Evolutionary conservation across 1,140 invertebrate species (phyloP).

Genomic region (Gryon sp.): DNA sequence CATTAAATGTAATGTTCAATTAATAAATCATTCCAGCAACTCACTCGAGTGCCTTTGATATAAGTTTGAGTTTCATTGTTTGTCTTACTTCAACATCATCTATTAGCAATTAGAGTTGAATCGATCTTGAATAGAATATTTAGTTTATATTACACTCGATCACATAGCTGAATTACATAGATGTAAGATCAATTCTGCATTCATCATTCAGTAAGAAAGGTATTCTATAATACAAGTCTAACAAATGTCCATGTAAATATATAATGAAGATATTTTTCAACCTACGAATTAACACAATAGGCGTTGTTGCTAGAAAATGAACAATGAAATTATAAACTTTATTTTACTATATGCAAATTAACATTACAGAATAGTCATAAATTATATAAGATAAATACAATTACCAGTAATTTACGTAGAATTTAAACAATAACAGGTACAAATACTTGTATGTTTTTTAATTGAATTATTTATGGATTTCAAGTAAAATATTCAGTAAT

Average conservation of each 20-base stretch:
- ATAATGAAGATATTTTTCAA: conserved; percentile 38
- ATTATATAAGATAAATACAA: conserved; percentile 23
- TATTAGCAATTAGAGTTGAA: conserved; percentile 45
- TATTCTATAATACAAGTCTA: conserved; percentile 25
- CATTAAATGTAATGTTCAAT: conserved; percentile 32
- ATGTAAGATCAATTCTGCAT: conserved; percentile 34
- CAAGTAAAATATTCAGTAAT: too few species aligned
- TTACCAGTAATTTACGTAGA: too few species aligned
- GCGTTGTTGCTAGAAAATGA: conserved; percentile 28
- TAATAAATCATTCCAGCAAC: conserved; percentile 42
- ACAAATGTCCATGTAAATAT: conserved; percentile 22
- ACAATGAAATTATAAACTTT: conserved; percentile 53
- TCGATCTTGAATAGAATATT: conserved; percentile 54
- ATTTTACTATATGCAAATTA: conserved; percentile 46
- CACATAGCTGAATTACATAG: conserved; percentile 18
- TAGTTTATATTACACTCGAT: conserved; percentile 50
- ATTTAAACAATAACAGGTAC: too few species aligned
- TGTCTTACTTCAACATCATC: conserved; percentile 52
- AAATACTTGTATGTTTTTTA: too few species aligned
- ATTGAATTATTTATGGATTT: too few species aligned
- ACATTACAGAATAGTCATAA: conserved; percentile 2
- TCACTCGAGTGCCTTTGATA: conserved; percentile 33
- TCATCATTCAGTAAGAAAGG: conserved; percentile 23
- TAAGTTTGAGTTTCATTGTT: conserved; percentile 42
- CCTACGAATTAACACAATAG: conserved; percentile 19